A percentile compares a stretch with the other conserved stretches of the same genome.
Conservation (phyloP, 2,113 vertebrate genomes). For the Zonotrichia leucophrys region DNA sequence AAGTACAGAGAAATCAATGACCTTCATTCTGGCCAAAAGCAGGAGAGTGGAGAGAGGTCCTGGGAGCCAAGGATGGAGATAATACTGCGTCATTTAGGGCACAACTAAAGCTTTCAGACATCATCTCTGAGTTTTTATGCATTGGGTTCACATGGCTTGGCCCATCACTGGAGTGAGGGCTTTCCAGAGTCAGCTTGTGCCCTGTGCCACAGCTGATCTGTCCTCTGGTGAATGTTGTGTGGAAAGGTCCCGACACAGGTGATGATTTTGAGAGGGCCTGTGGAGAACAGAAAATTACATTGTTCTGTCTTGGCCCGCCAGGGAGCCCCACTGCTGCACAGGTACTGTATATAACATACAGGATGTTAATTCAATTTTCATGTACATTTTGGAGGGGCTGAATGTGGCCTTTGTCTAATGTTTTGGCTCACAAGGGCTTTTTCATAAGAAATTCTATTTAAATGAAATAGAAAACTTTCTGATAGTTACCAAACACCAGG, state of each 20-base stretch:
- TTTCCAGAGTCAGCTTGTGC: not conserved
- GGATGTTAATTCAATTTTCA: conserved; percentile 33
- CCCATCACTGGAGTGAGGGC: rapidly evolving
- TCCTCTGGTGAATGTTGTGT: not conserved
- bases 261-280: not conserved
- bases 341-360: conserved; percentile 7
- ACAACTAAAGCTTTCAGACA: not conserved
- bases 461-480: conserved; percentile 60
- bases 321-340: not conserved
- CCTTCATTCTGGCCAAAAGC: not conserved
- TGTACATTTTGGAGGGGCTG: conserved; percentile 37
- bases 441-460: conserved; percentile 48
- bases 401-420: conserved; percentile 53
- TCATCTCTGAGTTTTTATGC: not conserved
- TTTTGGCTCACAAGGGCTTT: conserved; percentile 60
- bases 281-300: not conserved
- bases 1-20: not conserved
- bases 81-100: not conserved
- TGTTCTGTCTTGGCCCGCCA: not conserved
- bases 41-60: not conserved
- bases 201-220: not conserved
- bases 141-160: not conserved
- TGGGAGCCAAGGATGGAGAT: not conserved
- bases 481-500: conserved; percentile 50
- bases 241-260: not conserved